A percentile compares a stretch with the other conserved stretches of the same genome.
These are phyloP conservation scores for Otis tarda DNA, from an alignment of 2,113 vertebrate species.

Conservation along the genomic window DNA sequence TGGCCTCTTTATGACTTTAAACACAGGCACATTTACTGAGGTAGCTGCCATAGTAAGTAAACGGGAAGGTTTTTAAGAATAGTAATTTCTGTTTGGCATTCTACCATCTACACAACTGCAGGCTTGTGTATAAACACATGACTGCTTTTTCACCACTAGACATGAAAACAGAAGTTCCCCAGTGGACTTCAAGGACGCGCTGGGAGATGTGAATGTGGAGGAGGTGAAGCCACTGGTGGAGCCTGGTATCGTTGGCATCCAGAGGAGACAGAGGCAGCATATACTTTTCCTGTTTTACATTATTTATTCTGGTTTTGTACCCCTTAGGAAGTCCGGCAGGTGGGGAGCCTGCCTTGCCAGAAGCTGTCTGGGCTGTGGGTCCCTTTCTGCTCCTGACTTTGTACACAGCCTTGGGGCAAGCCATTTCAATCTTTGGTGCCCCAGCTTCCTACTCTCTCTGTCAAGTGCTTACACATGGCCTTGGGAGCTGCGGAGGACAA, in stretches of 20 bases:
- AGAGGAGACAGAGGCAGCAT: not conserved
- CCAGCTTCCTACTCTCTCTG: not conserved
- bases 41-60: not conserved
- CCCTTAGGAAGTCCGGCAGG: not conserved
- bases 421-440: not conserved
- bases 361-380: rapidly evolving
- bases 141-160: not conserved
- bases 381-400: not conserved
- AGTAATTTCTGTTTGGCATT: not conserved
- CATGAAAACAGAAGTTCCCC: not conserved
- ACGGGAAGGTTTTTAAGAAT: not conserved
- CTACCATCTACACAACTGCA: not conserved
- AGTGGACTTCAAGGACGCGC: rapidly evolving
- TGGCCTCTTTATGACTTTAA: conserved; percentile 23
- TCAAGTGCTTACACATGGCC: not conserved
- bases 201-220: not conserved
- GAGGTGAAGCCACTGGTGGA: not conserved
- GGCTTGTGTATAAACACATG: not conserved
- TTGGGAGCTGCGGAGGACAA: not conserved
- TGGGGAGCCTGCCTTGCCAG: not conserved
- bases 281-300: not conserved
- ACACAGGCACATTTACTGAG: conserved; percentile 35
- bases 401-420: not conserved
- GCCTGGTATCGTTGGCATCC: not conserved
- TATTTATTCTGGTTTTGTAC: not conserved